Percentiles rank a stretch among this genome's conserved stretches.
phyloP scores from a whole-genome alignment of 2,113 vertebrate species.

The Dasyprocta punctata region DNA sequence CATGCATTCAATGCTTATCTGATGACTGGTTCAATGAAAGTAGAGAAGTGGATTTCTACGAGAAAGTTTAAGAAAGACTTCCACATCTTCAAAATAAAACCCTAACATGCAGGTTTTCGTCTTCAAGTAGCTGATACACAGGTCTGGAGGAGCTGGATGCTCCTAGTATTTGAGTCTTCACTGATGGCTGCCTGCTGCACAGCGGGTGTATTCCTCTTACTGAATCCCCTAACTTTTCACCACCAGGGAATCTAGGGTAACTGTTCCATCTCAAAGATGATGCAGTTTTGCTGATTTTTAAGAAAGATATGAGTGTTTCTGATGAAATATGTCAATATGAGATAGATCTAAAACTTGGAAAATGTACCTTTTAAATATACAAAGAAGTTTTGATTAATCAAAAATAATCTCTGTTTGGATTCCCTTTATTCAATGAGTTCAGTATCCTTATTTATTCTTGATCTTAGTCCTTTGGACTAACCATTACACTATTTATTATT shows the following conservation, averaged over 20 bases:
- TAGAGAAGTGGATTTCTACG: not conserved
- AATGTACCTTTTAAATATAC: not conserved
- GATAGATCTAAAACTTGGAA: not conserved
- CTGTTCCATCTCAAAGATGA: not conserved
- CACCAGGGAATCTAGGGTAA: not conserved
- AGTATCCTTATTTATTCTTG: not conserved
- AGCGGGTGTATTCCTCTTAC: not conserved
- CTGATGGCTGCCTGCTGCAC: not conserved
- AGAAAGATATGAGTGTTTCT: not conserved
- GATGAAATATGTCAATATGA: not conserved
- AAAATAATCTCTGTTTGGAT: not conserved
- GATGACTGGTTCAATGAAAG: not conserved
- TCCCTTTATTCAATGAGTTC: not conserved
- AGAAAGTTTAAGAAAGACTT: not conserved
- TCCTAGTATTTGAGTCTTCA: not conserved
- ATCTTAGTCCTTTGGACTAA: not conserved
- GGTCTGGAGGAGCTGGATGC: not conserved
- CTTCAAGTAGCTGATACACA: not conserved
- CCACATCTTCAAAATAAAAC: not conserved
- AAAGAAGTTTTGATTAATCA: not conserved
- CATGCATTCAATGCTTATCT: not conserved
- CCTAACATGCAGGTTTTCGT: not conserved
- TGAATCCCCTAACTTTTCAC: not conserved
- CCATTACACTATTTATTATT: not conserved
- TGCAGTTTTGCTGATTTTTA: not conserved